Evolutionary conservation across 2,888 invertebrate genomes (phyloP), one percentile per base, ranked within the genome.

Genomic region (Bedellia somnulentella): DNA sequence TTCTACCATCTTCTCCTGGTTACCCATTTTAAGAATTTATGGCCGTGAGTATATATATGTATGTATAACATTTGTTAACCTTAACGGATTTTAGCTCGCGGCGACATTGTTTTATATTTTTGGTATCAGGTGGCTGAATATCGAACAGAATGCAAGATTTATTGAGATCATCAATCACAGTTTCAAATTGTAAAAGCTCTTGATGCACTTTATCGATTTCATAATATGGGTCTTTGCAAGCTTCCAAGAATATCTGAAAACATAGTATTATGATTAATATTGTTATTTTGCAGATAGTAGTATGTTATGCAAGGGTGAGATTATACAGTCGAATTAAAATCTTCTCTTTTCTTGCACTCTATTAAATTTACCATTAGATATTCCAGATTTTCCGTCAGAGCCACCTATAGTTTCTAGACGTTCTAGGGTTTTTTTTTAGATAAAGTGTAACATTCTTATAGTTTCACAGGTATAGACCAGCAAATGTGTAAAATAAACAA

Each of bases 71-170:
- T n/a, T n/a, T n/a, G n/a, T 13, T 45, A 48, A 85, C 85, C 63
- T 92, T 92, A 9, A 82, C 47, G 44, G 86, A 70, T 43, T 81
- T 86, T 12, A 95, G 53, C 57, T 95, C 93, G 37, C 83, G 85
- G 24, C 90, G 79, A 34, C 87, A 86, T 33, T 79, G 71, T 42
- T 85, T 85, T 11, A 95, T 63, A 40, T 84, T 82, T 46, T 86
- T 87, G 44, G 87, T 87, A 47, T 96, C 94, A 0, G 91, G 88
- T 5, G 90, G 82, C 41, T 82, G 83, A 24, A 95, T 84, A 51
- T 95, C 95, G 53, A 96, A 96, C 34, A 96, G 75, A 15, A 78
- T 66, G 1, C 92, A 89, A 4, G 92, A 90, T 23, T 84, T 84
- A 16, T 80, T 77, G 11, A 96, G 57, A 4, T 71, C 73, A 0